A percentile compares a stretch with the other conserved stretches of the same genome.
phyloP scores from a whole-genome alignment of 2,888 invertebrate species.

The Troides oblongomaculatus region DNA sequence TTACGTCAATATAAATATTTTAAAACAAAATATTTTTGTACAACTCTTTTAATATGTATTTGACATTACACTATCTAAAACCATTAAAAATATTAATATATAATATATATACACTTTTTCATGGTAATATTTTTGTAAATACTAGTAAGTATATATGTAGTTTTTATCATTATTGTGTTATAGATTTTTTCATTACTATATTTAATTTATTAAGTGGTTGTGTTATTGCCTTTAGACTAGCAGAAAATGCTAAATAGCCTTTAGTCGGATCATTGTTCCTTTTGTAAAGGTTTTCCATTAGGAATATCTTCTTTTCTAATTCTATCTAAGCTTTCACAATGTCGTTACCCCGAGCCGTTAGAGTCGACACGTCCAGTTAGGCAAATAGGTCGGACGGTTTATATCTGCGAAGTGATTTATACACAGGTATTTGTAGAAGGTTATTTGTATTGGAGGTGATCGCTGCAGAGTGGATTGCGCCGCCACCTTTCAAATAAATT shows the following conservation, averaged over 20 bases:
- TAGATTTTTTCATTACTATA: too few relatives aligned
- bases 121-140: too few relatives aligned
- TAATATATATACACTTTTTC: too few relatives aligned
- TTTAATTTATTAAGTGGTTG: too few relatives aligned
- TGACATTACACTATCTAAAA: too few relatives aligned
- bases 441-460: constrained; percentile 59
- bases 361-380: constrained; percentile 31
- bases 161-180: too few relatives aligned
- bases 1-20: too few relatives aligned
- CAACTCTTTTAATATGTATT: too few relatives aligned
- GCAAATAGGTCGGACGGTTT: constrained; percentile 59
- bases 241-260: neutral
- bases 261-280: neutral
- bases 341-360: constrained; percentile 48
- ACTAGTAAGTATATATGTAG: too few relatives aligned
- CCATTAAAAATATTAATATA: too few relatives aligned
- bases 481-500: constrained; percentile 79
- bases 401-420: constrained; percentile 69
- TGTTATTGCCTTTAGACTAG: neutral
- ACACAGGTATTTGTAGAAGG: constrained; percentile 56
- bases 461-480: constrained; percentile 70
- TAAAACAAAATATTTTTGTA: too few relatives aligned
- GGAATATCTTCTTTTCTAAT: neutral
- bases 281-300: neutral
- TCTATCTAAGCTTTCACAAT: constrained; percentile 47